Evolutionary conservation across 2,797 vertebrate genomes (phyloP).

Genomic region (Lagorchestes hirsutus): DNA sequence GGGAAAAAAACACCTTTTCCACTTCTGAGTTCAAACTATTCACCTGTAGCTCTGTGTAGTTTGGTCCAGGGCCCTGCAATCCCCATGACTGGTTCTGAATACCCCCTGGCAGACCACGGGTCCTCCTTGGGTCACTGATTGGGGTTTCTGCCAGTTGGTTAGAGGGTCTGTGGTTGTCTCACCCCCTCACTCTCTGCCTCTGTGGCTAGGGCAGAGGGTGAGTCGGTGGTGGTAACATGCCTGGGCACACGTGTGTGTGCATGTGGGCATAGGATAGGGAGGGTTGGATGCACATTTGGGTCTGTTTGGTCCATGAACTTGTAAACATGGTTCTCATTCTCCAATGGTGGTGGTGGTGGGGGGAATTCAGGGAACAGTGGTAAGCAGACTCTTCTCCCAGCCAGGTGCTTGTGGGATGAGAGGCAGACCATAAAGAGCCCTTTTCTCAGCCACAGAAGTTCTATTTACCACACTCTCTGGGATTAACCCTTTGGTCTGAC

Average conservation of each 20-base stretch:
- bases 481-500: not conserved
- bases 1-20: not conserved
- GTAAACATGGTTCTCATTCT: not conserved
- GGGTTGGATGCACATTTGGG: not conserved
- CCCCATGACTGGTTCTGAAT: not conserved
- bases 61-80: not conserved
- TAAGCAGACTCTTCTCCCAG: not conserved
- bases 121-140: not conserved
- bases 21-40: not conserved
- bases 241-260: not conserved
- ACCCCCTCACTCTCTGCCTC: not conserved
- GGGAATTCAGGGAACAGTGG: not conserved
- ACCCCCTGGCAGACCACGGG: not conserved
- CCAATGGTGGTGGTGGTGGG: not conserved
- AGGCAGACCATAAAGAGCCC: not conserved
- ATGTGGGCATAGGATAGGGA: not conserved
- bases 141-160: not conserved
- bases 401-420: slow-evolving; percentile 1
- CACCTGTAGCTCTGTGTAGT: not conserved
- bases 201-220: not conserved
- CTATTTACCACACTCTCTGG: not conserved
- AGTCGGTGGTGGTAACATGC: not conserved
- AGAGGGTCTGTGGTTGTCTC: not conserved
- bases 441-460: not conserved
- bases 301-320: not conserved